Base-by-base conservation (phyloP, 2,113 vertebrate genomes). In the Macaca nemestrina region DNA sequence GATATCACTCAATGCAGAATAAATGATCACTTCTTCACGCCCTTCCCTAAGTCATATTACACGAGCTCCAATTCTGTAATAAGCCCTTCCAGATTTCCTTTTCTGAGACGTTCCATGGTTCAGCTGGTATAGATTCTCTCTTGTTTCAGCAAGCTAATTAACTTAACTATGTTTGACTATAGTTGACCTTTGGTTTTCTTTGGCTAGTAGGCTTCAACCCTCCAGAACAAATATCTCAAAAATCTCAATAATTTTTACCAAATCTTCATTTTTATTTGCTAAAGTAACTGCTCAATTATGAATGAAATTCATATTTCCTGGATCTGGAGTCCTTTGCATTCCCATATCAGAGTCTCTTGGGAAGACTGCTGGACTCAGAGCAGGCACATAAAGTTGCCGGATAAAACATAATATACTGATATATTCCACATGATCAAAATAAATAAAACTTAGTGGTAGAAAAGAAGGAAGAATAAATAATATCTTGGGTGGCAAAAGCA, bases 271-370 rank as follows among this genome's bases (percentile, higher is more conserved):
- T 84, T 61, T 35, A 80, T 57, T 94, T 93, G 72, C 13, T n/a
- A 23, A 93, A 75, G 40, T 70, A 96, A 48, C 14, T 93, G 59
- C 73, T 97, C 67, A 80, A 35, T 90, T 84, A 87, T 35, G 32
- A 95, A 68, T 35, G 14, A 67, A 86, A 93, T 87, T 79, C 22
- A 48, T 23, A 78, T 95, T 91, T 94, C 38, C 73, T 70, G 10
- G 92, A 61, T 68, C 38, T 84, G 4, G 25, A 88, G 76, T 78
- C n/a, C 48, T 87, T 11, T 38, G 45, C 17, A 85, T 93, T 64
- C n/a, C 91, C 68, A 86, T 50, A 64, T 27, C 64, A 30, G 8
- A 48, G 13, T 59, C 73, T 86, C 40, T 59, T 35, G 38, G 78
- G 68, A 35, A 93, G 48, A 90, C 8, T 32, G 27, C 52, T 94